A percentile compares a stretch with the other conserved stretches of the same genome.
These are phyloP conservation scores for Myiopsitta monachus DNA, from an alignment of 2,113 vertebrate genomes.

Conservation along the genomic window DNA sequence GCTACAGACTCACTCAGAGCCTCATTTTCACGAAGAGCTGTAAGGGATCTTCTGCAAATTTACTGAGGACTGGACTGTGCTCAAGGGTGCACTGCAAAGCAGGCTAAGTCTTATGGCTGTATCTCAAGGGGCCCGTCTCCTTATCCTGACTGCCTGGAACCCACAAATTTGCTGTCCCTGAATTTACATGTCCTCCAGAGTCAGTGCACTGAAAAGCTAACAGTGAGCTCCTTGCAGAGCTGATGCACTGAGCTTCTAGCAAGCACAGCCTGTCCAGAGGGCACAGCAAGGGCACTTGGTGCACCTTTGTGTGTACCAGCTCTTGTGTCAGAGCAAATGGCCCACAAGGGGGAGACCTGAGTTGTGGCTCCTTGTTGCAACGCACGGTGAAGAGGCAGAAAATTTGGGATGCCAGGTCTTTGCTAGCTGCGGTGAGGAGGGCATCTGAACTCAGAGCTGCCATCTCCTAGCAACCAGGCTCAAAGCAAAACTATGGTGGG, in stretches of 20 bases:
- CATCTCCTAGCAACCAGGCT: constrained; percentile 59
- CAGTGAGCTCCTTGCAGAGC: not conserved
- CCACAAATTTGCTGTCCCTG: not conserved
- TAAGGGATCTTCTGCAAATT: not conserved
- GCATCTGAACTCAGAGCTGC: constrained; percentile 9
- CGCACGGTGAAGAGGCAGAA: not conserved
- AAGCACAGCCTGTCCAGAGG: not conserved
- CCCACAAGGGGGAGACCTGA: not conserved
- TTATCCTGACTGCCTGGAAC: not conserved
- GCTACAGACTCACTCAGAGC: not conserved
- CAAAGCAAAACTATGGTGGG: not conserved
- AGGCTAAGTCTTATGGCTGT: not conserved
- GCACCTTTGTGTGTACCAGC: not conserved
- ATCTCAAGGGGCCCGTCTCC: not conserved
- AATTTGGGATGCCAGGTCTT: not conserved
- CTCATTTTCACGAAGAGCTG: not conserved
- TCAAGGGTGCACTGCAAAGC: not conserved
- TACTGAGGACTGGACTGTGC: not conserved
- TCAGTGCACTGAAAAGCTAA: not conserved
- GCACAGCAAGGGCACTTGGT: not conserved
- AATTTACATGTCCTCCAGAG: not conserved
- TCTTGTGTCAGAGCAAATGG: rapidly evolving
- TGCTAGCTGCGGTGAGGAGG: not conserved
- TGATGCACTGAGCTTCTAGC: not conserved
- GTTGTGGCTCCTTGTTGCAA: not conserved